A percentile compares a stretch with the other conserved stretches of the same genome.
Conservation (phyloP, 2,888 invertebrate genomes). For the Malachius bipustulatus region DNA sequence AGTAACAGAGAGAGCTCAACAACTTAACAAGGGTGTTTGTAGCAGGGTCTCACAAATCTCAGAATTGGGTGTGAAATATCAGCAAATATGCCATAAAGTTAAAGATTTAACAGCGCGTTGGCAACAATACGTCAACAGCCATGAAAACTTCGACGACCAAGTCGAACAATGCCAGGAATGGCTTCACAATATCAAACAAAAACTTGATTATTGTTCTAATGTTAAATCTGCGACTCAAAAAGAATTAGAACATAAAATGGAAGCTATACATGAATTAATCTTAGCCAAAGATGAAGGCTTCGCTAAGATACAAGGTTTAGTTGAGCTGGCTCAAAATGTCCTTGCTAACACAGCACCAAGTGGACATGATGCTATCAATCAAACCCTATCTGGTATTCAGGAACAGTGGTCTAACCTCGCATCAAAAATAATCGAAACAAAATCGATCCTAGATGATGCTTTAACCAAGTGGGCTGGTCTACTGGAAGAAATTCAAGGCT, state of each 20-base stretch:
- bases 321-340: conserved; percentile 85
- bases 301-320: conserved; percentile 71
- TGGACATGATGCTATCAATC: conserved; percentile 80
- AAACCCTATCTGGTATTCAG: conserved; percentile 69
- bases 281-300: conserved; percentile 91
- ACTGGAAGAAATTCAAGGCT: conserved; percentile 74
- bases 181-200: conserved; percentile 71
- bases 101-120: conserved; percentile 85
- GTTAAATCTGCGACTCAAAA: conserved; percentile 69
- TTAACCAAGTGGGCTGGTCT: conserved; percentile 87
- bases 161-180: conserved; percentile 70
- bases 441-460: conserved; percentile 75
- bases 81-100: conserved; percentile 77
- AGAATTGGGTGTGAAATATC: conserved; percentile 85
- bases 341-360: conserved; percentile 81
- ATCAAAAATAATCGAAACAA: conserved; percentile 82
- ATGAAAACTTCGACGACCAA: conserved; percentile 77
- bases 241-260: conserved; percentile 74
- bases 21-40: conserved; percentile 61
- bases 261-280: conserved; percentile 72
- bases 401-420: conserved; percentile 82
- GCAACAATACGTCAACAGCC: conserved; percentile 81
- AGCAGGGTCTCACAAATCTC: conserved; percentile 73
- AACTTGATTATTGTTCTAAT: conserved; percentile 79
- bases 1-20: conserved; percentile 82